Conservation (phyloP, 1,140 invertebrate species). For the Drosophila mauritiana region DNA sequence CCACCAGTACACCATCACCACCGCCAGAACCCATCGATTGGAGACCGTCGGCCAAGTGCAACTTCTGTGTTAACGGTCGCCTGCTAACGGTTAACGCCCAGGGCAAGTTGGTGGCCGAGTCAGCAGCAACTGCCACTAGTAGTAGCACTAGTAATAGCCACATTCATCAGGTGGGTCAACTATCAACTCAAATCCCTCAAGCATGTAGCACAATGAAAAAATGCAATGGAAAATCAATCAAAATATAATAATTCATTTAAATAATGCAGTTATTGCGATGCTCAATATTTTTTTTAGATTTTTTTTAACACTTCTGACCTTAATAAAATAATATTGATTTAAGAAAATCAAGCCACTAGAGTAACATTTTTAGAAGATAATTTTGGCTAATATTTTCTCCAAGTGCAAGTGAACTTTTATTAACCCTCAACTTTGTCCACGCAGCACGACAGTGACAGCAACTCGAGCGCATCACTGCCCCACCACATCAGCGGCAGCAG, state of each 20-base stretch:
- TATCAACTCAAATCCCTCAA: too few relatives aligned
- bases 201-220: neutral
- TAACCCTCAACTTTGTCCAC: slow-evolving; percentile 34
- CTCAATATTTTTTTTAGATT: too few relatives aligned
- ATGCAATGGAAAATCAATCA: neutral
- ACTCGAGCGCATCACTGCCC: slow-evolving; percentile 72
- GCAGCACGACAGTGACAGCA: slow-evolving; percentile 81
- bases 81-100: slow-evolving; percentile 85
- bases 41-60: slow-evolving; percentile 93
- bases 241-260: too few relatives aligned
- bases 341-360: too few relatives aligned
- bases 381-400: neutral
- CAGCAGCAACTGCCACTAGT: slow-evolving; percentile 35
- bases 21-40: slow-evolving; percentile 89
- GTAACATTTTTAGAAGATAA: neutral
- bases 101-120: slow-evolving; percentile 84
- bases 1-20: slow-evolving; percentile 72
- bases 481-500: slow-evolving; percentile 38
- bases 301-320: too few relatives aligned
- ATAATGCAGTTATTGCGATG: neutral
- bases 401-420: slow-evolving; percentile 22
- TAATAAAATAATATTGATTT: too few relatives aligned
- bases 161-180: slow-evolving; percentile 42
- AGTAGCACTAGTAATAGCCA: slow-evolving; percentile 31
- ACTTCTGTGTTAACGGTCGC: slow-evolving; percentile 94